Base-by-base conservation (phyloP, 2,797 vertebrate genomes). In the Sebastes baramenuke region DNA sequence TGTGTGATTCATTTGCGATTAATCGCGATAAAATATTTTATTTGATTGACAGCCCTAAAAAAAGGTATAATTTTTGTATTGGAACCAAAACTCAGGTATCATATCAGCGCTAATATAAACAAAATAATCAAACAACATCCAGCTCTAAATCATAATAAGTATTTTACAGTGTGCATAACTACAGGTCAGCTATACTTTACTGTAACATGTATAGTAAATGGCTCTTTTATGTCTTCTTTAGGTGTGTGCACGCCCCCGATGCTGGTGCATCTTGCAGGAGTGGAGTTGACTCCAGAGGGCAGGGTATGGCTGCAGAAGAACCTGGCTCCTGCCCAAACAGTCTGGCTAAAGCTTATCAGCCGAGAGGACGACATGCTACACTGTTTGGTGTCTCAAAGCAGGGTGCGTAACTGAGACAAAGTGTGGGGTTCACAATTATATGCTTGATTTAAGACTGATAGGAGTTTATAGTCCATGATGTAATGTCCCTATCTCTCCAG, bases 301-400 rank as follows among this genome's bases (percentile, higher is more conserved):
- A 76, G 46, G 3, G 34, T 62, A 12, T 99, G 98, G 98, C 93
- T 99, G 65, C 91, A 92, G 79, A 79, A 81, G 13, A 95, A 96
- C 78, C 76, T 99, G 61, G 89, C 83, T 67, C 95, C 96, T 29
- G 79, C 89, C 1, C 95, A 98, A 77, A 88, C 64, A 1, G 84
- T 99, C 2, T 98, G 98, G 98, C 95, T 99, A 67, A 97, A 97
- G 30, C 96, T 98, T 49, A 95, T 99, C 13, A 95, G 95, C 66
- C 94, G 96, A 81, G 95, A 98, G 25, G 91, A 96, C 2, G 80
- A 94, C 2, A 82, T 34, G 1, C 95, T 99, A 0, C 92, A 98
- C 85, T 99, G 98, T 93, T 92, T 97, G 27, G 95, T 99, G 71
- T 95, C 93, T 24, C 91, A 90, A 72, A 93, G 79, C 85, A 92